These are phyloP conservation scores for Gymnoscelis rufifasciata DNA, from an alignment of 2,888 invertebrate species.

Conservation along the genomic window DNA sequence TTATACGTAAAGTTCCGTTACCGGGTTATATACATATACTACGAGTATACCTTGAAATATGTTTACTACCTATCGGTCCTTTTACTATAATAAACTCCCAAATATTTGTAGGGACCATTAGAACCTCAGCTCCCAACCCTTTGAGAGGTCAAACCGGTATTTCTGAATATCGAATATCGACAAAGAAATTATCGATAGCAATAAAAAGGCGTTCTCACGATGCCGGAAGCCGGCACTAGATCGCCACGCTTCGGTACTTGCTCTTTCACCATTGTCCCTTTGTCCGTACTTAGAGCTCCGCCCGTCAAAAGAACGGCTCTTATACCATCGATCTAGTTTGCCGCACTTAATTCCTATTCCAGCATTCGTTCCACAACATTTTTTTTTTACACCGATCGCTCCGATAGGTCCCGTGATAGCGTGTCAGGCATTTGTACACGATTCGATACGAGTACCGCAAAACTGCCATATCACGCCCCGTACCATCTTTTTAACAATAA, in stretches of 20 bases:
- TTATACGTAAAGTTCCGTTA: too few relatives aligned
- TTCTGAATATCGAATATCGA: constrained; percentile 43
- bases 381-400: constrained; percentile 51
- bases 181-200: constrained; percentile 49
- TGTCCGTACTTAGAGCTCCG: constrained; percentile 59
- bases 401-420: constrained; percentile 42
- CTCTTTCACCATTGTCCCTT: constrained; percentile 69
- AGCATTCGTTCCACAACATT: constrained; percentile 62
- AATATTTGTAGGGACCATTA: constrained; percentile 3
- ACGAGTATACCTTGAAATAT: too few relatives aligned
- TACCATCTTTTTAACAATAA: constrained; percentile 35
- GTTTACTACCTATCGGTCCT: too few relatives aligned
- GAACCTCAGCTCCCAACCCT: constrained; percentile 13
- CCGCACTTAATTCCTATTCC: constrained; percentile 66
- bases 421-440: constrained; percentile 38
- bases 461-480: constrained; percentile 37
- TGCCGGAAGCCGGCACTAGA: constrained; percentile 61
- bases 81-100: background rate
- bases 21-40: too few relatives aligned
- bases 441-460: constrained; percentile 32
- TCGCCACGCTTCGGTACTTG: constrained; percentile 71
- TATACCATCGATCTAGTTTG: constrained; percentile 65
- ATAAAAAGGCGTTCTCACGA: constrained; percentile 70
- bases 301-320: constrained; percentile 60
- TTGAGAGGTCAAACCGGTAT: constrained; percentile 19